Base-by-base conservation (phyloP, 2,113 vertebrate species). In the Microcebus griseorufus region DNA sequence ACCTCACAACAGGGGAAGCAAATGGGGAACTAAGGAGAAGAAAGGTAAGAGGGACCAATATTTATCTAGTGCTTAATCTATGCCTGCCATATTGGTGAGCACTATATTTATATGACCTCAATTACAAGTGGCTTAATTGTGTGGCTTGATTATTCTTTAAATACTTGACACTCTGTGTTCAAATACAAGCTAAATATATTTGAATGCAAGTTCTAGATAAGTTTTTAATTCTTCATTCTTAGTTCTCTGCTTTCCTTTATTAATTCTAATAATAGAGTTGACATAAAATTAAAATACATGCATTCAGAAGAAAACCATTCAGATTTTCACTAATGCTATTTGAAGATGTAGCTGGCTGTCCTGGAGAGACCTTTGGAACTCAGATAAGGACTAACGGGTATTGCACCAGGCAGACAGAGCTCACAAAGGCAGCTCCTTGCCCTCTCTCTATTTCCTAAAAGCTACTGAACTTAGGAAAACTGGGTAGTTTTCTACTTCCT, bases 191-290 rank as follows among this genome's bases (percentile, higher is more conserved):
- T 18, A 78, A 64, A 79, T 84, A 32, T 4, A 83, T 48, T 55
- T 48, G 27, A 75, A 85, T 88, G 42, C 60, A 60, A 90, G 32
- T 82, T 76, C 34, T 62, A 80, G 80, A 67, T 76, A 55, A 85
- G 60, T 72, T 96, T 94, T 92, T 90, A 91, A 65, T 78, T 51
- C 79, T 92, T 90, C 60, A 69, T 95, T 95, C 72, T 95, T 42
- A 67, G 29, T 90, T 94, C 79, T 95, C 29, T 86, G 72, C 42
- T 95, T 96, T 81, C 37, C 88, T 73, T 90, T 58, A 75, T 88
- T 96, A 93, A 88, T 85, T 87, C 18, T 45, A 32, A 32, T 94
- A 64, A 92, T 82, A 80, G 55, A 95, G 60, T 82, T 86, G 79
- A 88, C 88, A 82, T 93, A 92, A 95, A 88, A 82, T 75, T 67